Percentiles rank a stretch among this genome's conserved stretches.
phyloP scores from a whole-genome alignment of 1,140 invertebrate genomes.

The Bombus vancouverensis region DNA sequence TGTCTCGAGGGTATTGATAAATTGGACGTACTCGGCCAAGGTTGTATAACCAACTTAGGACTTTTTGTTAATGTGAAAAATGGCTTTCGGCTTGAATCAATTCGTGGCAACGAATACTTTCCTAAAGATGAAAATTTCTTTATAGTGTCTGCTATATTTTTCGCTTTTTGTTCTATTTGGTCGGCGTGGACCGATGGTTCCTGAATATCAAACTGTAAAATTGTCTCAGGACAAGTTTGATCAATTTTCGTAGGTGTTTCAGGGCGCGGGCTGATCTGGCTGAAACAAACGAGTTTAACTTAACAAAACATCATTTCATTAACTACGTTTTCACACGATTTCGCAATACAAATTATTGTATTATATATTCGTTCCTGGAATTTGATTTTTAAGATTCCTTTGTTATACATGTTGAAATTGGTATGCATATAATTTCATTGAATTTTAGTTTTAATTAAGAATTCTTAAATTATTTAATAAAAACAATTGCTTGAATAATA shows the following conservation, averaged over 20 bases:
- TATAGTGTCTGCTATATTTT: conserved; percentile 66
- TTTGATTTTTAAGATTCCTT: neutral
- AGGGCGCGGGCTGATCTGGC: conserved; percentile 79
- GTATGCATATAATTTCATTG: no score
- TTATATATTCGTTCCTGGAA: neutral
- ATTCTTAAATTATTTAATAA: no score
- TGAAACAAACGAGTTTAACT: conserved; percentile 79
- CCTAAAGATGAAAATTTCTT: conserved; percentile 71
- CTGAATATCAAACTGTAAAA: conserved; percentile 76
- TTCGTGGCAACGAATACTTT: conserved; percentile 56
- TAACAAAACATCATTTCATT: conserved; percentile 59
- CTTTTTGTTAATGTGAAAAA: conserved; percentile 70
- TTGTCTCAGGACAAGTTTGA: conserved; percentile 76
- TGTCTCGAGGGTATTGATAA: conserved; percentile 43
- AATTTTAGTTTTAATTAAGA: no score
- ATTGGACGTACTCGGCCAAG: conserved; percentile 77
- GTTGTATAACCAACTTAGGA: conserved; percentile 68
- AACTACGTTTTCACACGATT: neutral
- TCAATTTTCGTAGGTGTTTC: conserved; percentile 71
- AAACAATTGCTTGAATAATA: neutral
- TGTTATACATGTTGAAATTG: no score
- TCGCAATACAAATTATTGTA: neutral
- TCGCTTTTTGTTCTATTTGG: conserved; percentile 60
- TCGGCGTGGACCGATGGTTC: conserved; percentile 50
- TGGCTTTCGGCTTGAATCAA: conserved; percentile 70